Evolutionary conservation across 2,888 invertebrate species (phyloP), one percentile per base, ranked within the genome.

Genomic region (Nebria salina): DNA sequence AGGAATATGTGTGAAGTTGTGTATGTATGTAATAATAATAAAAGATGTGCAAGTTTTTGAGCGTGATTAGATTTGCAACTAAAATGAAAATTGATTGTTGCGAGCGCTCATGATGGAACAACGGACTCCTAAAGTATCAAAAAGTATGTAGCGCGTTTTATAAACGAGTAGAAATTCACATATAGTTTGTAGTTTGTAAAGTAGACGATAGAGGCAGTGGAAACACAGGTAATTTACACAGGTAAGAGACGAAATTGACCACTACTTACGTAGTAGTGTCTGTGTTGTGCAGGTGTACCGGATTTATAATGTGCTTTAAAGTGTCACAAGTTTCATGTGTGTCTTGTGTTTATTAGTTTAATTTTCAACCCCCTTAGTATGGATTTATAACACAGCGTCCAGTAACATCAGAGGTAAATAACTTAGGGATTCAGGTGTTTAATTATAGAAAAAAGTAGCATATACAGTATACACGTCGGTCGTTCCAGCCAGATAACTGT

Each of bases 401-500:
- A 73, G 20, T 26, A 9, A 65, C 66, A 65, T 70, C 54, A 72
- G 72, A 76, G 76, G 81, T 81, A 76, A 81, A 43, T 42, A 5
- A 3, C 41, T 7, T 20, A 15, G 7, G 9, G 54, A 70, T 76
- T 81, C 72, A 76, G 75, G 75, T 81, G 42, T 76, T 65, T 76
- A 80, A 80, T 80, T 80, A 75, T 34, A 75, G 54, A 75, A 80
- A 77, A 82, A 75, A 26, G 41, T 72, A 75, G 75, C 66, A 74
- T 84, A 83, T 75, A 72, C 76, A 82, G 75, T 81, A 83, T 83
- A 85, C 85, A 85, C 85, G 85, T 85, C 84, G 85, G 82, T 83
- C 83, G 84, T 84, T 84, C 83, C 84, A 83, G 81, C 82, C 81
- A 83, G 83, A 82, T 85, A 85, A 85, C 85, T 85, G 85, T 85